Conservation (phyloP, 2,113 vertebrate genomes). For the Xenopus tropicalis region DNA sequence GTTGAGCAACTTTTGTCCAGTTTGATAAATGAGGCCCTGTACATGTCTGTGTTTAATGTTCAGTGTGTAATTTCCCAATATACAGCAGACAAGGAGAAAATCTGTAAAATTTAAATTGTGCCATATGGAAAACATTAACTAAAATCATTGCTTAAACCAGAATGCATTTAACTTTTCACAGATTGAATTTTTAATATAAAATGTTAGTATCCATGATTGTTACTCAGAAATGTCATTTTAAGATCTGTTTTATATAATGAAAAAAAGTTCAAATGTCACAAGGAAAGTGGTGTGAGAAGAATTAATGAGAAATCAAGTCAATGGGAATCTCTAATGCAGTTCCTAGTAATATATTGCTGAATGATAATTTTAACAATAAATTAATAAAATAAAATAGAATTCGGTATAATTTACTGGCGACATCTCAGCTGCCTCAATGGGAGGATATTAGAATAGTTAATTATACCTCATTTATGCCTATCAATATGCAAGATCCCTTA, state of each 20-base stretch:
- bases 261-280: conserved; percentile 76
- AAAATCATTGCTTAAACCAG: conserved; percentile 66
- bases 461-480: conserved; percentile 68
- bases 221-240: conserved; percentile 69
- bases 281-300: conserved; percentile 79
- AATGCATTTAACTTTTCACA: conserved; percentile 65
- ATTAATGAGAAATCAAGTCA: conserved; percentile 91
- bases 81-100: conserved; percentile 31
- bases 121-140: conserved; percentile 61
- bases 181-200: conserved; percentile 65
- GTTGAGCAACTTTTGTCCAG: conserved; percentile 6
- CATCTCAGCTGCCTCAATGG: conserved; percentile 80
- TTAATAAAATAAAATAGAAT: conserved; percentile 87
- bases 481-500: conserved; percentile 58
- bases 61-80: conserved; percentile 41
- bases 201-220: conserved; percentile 66
- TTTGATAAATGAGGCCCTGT: conserved; percentile 41
- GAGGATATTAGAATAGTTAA: conserved; percentile 82
- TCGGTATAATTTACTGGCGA: conserved; percentile 82
- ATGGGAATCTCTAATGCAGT: conserved; percentile 78
- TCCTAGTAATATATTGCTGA: conserved; percentile 76
- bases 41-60: conserved; percentile 30
- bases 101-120: conserved; percentile 49
- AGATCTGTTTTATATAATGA: conserved; percentile 76
- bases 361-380: conserved; percentile 84